Evolutionary conservation across 1,140 invertebrate genomes (phyloP), one percentile per base, ranked within the genome.

Genomic region (Meloidogyne chitwoodi): DNA sequence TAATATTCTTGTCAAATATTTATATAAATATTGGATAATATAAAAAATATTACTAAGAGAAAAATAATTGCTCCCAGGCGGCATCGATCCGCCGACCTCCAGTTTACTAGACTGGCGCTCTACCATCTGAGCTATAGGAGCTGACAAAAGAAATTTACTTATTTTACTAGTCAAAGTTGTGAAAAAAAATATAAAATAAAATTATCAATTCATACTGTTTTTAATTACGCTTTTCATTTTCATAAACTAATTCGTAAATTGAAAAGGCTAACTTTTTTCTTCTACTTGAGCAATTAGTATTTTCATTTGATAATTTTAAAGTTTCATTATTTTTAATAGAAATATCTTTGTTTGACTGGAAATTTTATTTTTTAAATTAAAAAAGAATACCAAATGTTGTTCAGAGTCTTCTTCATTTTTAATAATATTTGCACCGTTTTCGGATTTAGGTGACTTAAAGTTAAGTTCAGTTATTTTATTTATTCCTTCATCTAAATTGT

Each of bases 71-170:
- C 79, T 77, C 77, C 83, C 78, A 83, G 73, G 78, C 74, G 83
- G 80, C 80, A 82, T 85, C 83, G 76, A 84, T 78, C 83, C 83
- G 80, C 81, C 80, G 83, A 80, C 79, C 77, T 84, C 85, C 83
- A 77, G 80, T 84, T 84, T 84, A 82, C 77, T 80, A 84, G 83
- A 84, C 83, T 78, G 83, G 83, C 78, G 80, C 80, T 83, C 81
- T 83, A 77, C 81, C 81, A 70, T 56, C 68, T 70, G 61, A 70
- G 68, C 68, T 61, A 70, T 56, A 44, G 68, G 68, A 61, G 68
- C 68, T 19, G 34, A 27, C 26, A 11, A 22, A 8, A 29, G 26
- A 0, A 12, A 14, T 11, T 10, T 12, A 11, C 12, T 48, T 19
- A 14, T 48, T n/a, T 48, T 48, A 48, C 0, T 48, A 48, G 14